Evolutionary conservation across 1,140 invertebrate genomes (phyloP).

Genomic region (Tenebrio molitor): DNA sequence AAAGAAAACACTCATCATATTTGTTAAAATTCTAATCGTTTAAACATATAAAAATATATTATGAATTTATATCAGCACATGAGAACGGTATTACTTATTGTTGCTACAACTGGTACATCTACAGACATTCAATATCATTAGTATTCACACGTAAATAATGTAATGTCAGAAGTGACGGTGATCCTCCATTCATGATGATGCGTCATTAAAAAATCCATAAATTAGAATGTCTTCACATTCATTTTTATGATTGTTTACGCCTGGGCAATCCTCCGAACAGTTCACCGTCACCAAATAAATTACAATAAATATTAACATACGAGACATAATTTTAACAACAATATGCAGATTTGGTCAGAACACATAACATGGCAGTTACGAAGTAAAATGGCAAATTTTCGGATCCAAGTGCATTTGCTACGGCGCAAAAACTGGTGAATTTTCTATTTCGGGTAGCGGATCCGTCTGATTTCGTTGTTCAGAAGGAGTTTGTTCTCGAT

Average conservation of each 20-base stretch:
- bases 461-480: not conserved
- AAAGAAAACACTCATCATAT: no score
- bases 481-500: slow-evolving; percentile 67
- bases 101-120: slow-evolving; percentile 5
- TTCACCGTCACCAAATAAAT: slow-evolving; percentile 16
- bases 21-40: not conserved
- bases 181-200: not conserved
- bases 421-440: no score
- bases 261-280: no score
- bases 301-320: no score
- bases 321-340: slow-evolving; percentile 5
- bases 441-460: no score
- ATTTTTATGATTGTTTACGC: slow-evolving; percentile 4
- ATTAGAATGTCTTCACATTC: slow-evolving; percentile 9
- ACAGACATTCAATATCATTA: slow-evolving; percentile 20
- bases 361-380: slow-evolving; percentile 38
- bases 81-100: not conserved
- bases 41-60: slow-evolving; percentile 35
- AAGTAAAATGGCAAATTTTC: slow-evolving; percentile 28
- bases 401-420: no score
- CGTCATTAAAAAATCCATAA: slow-evolving; percentile 10
- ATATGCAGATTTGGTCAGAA: slow-evolving; percentile 24
- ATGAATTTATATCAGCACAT: slow-evolving; percentile 21
- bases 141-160: slow-evolving; percentile 35
- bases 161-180: slow-evolving; percentile 5